A percentile compares a stretch with the other conserved stretches of the same genome.
These are phyloP conservation scores for Hyles euphorbiae DNA, from an alignment of 1,140 invertebrate species.

Conservation along the genomic window DNA sequence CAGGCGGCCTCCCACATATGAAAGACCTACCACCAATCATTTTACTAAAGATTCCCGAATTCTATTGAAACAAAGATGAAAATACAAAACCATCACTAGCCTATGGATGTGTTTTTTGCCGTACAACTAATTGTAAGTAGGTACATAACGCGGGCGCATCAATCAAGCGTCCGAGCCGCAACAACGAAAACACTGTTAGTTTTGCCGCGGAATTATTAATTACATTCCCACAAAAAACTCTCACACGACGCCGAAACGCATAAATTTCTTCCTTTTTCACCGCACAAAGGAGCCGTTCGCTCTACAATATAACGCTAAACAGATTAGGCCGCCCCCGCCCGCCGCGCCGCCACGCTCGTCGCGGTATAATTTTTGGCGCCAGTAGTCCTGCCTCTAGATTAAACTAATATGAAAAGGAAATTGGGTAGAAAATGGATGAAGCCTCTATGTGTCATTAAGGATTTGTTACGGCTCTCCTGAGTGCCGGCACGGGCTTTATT, in stretches of 20 bases:
- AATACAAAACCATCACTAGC: too few relatives aligned
- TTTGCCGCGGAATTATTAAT: conserved; percentile 77
- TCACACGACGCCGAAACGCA: conserved; percentile 68
- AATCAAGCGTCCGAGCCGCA: conserved; percentile 44
- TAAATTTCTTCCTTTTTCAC: conserved; percentile 74
- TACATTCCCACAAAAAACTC: conserved; percentile 74
- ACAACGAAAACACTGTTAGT: conserved; percentile 76
- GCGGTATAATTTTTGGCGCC: conserved; percentile 74
- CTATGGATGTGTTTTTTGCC: too few relatives aligned
- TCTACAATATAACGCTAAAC: conserved; percentile 68
- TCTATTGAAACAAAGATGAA: too few relatives aligned
- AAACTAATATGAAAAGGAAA: conserved; percentile 75
- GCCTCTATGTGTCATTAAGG: conserved; percentile 69
- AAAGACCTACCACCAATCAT: too few relatives aligned
- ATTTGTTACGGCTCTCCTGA: conserved; percentile 61
- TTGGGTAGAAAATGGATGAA: conserved; percentile 72
- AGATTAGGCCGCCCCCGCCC: conserved; percentile 52
- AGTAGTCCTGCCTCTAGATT: conserved; percentile 73
- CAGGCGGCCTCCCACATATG: too few relatives aligned
- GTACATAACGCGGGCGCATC: conserved; percentile 35
- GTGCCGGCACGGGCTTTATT: conserved; percentile 52
- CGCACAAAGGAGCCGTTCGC: conserved; percentile 65
- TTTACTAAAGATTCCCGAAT: too few relatives aligned
- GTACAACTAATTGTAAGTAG: too few relatives aligned
- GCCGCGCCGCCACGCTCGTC: conserved; percentile 62